Base-by-base conservation (phyloP, 2,113 vertebrate species). In the Nanger granti region DNA sequence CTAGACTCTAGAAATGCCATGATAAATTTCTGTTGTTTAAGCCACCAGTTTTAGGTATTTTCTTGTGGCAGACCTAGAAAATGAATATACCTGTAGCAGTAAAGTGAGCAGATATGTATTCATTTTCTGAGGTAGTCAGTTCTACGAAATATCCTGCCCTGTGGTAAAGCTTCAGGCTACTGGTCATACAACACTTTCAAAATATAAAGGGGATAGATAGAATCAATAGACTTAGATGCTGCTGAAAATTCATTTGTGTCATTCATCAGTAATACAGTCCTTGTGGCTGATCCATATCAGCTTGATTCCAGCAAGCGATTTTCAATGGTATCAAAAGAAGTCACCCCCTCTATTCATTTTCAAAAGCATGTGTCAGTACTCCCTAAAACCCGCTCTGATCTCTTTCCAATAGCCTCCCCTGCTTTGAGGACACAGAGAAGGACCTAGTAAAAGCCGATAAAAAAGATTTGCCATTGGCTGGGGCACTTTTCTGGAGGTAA, bases 231-330 rank as follows among this genome's bases (percentile, higher is more conserved):
- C 87, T 95, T 95, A 93, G 87, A 82, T 83, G 62, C 80, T 93
- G 2, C 87, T 93, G 55, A 7, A 34, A 97, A 97, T 97, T 98
- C 91, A 97, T 91, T 97, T 97, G 93, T 98, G 93, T 90, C 96
- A 87, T 92, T 79, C 54, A 52, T 98, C 97, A 97, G 82, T 87
- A 97, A 96, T 73, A 92, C n/a, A 93, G 80, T 59, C 31, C 52
- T 95, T 91, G 88, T 93, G 83, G 62, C 84, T 93, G 89, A 98
- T 98, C 79, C 80, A 96, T 88, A 98, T 93, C 62, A 94, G 97
- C 97, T 98, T 98, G 92, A 98, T 97, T 98, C 94, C n/a, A 95
- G 86, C 91, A 97, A 98, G 80, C 73, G 84, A 97, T 97, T 95
- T 96, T 97, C 60, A 11, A 94, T 94, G 95, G 94, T 97, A 97